phyloP scores from a whole-genome alignment of 2,113 vertebrate genomes.

The Rafetus swinhoei region DNA sequence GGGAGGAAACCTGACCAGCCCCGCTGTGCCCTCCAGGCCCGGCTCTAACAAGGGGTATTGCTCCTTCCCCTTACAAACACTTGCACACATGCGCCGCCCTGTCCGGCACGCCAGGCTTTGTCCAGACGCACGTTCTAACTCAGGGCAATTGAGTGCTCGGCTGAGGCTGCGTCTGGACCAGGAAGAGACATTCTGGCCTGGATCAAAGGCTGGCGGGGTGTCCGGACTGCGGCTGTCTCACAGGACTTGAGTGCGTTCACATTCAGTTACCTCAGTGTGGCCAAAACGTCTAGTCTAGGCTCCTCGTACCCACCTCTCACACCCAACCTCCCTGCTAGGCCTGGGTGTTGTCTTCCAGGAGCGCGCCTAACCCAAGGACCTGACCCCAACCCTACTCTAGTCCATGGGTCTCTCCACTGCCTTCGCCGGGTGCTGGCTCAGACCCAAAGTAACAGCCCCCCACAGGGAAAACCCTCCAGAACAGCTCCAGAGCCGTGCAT shows the following conservation, averaged over 20 bases:
- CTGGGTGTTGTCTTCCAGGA: neutral
- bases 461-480: neutral
- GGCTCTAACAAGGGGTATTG: neutral
- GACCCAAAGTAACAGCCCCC: neutral
- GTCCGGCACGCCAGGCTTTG: neutral
- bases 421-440: neutral
- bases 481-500: fast-evolving
- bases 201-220: neutral
- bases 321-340: neutral
- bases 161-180: neutral
- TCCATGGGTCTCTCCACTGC: neutral
- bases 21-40: neutral
- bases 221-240: neutral
- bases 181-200: neutral
- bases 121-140: neutral
- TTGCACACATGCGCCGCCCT: too few relatives aligned
- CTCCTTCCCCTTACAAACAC: neutral
- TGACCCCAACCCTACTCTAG: neutral
- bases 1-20: neutral
- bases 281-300: neutral
- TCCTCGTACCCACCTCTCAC: neutral
- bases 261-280: neutral
- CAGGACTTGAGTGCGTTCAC: neutral
- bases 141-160: neutral
- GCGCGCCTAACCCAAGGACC: neutral